These are phyloP conservation scores for Jaculus jaculus DNA, from an alignment of 2,113 vertebrate species.

Conservation along the genomic window DNA sequence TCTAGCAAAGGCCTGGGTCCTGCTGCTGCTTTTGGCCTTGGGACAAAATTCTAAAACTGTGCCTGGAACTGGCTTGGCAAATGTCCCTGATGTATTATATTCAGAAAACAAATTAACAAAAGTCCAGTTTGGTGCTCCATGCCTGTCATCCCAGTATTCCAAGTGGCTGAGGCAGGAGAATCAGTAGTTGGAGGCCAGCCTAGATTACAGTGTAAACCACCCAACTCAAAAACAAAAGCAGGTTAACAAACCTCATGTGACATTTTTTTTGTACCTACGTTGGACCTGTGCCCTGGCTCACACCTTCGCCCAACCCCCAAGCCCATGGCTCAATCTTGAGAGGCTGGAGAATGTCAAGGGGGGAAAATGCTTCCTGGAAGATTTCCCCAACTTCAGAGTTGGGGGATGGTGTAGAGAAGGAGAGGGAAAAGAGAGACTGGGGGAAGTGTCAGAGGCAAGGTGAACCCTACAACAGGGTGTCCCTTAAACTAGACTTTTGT, in stretches of 20 bases:
- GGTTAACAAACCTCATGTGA: not conserved
- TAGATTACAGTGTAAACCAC: not conserved
- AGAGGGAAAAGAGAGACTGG: not conserved
- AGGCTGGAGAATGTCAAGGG: slow-evolving; percentile 82
- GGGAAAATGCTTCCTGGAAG: not conserved
- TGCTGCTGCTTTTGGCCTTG: not conserved
- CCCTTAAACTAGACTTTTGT: not conserved
- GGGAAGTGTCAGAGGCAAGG: not conserved
- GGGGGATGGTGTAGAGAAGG: not conserved
- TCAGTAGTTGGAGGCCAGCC: not conserved
- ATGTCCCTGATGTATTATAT: not conserved
- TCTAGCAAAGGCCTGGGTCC: not conserved
- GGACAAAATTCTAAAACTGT: not conserved
- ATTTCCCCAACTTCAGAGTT: not conserved
- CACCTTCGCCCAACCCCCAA: rapidly evolving
- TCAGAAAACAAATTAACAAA: not conserved
- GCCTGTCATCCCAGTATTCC: not conserved
- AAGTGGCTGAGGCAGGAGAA: too few relatives aligned
- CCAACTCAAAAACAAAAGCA: not conserved
- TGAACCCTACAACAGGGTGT: too few relatives aligned
- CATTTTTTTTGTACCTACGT: not conserved
- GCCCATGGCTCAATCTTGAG: not conserved
- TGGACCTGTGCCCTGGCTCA: too few relatives aligned
- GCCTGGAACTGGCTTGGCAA: not conserved
- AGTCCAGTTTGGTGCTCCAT: too few relatives aligned